These are phyloP conservation scores for Drosophila pandora DNA, from an alignment of 1,140 invertebrate species.

Conservation along the genomic window DNA sequence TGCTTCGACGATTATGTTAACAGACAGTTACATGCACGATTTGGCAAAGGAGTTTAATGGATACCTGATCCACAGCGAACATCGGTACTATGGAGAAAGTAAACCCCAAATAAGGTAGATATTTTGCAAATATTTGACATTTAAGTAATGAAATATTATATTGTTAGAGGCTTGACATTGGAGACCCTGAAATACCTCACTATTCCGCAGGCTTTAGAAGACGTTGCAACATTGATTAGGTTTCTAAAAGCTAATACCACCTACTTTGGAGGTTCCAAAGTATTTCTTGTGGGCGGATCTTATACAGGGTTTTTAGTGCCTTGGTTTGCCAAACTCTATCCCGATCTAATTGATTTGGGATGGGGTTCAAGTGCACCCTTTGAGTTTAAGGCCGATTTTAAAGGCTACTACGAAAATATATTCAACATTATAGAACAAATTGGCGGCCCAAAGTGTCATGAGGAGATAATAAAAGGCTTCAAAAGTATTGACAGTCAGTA, in stretches of 20 bases:
- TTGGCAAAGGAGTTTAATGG: constrained; percentile 86
- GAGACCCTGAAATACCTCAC: constrained; percentile 86
- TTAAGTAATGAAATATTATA: constrained; percentile 71
- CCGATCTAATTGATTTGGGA: constrained; percentile 89
- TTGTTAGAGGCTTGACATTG: background rate
- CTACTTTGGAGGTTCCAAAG: constrained; percentile 66
- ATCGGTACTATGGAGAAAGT: constrained; percentile 92
- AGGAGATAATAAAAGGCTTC: background rate
- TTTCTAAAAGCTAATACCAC: constrained; percentile 84
- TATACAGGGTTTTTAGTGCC: constrained; percentile 91
- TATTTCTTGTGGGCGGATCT: constrained; percentile 90
- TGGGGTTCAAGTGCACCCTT: constrained; percentile 88
- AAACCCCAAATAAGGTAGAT: constrained; percentile 84
- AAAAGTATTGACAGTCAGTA: background rate
- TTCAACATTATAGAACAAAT: background rate
- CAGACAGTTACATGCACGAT: constrained; percentile 65
- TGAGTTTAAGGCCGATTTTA: constrained; percentile 19
- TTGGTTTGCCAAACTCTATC: constrained; percentile 90
- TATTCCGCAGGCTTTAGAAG: constrained; percentile 89
- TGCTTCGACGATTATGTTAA: constrained; percentile 82
- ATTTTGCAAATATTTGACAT: constrained; percentile 60
- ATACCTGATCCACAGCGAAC: constrained; percentile 88
- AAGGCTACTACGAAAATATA: background rate
- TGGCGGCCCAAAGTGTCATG: constrained; percentile 1
- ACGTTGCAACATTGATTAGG: constrained; percentile 88